Conservation (phyloP, 2,797 vertebrate genomes). For the Sebastes nivosus region DNA sequence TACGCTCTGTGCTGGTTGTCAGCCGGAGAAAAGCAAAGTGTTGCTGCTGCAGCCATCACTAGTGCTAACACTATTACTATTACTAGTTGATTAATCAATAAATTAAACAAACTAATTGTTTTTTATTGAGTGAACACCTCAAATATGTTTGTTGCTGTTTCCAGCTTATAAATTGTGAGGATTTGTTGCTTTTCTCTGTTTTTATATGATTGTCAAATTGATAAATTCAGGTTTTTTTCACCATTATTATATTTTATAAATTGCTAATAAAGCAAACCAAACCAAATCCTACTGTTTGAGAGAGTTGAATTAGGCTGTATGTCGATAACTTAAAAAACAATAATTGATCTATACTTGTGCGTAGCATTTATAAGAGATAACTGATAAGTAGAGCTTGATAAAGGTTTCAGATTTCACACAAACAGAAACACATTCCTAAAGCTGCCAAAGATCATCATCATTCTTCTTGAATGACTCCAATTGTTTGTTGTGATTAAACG, state of each 20-base stretch:
- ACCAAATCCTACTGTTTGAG: not conserved
- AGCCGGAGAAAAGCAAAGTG: slow-evolving; percentile 7
- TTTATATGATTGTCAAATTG: not conserved
- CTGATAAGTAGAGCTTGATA: not conserved
- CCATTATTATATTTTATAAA: not conserved
- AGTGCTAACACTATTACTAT: not conserved
- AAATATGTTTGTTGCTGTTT: not conserved
- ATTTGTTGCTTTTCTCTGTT: not conserved
- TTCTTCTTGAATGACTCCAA: slow-evolving; percentile 37
- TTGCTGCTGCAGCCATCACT: not conserved
- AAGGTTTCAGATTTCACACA: slow-evolving; percentile 11
- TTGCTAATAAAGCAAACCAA: not conserved
- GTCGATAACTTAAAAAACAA: not conserved
- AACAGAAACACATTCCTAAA: slow-evolving; percentile 27
- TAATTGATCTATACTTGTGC: not conserved
- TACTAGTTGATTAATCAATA: not conserved
- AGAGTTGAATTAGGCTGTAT: not conserved
- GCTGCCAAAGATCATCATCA: slow-evolving; percentile 21
- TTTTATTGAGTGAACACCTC: not conserved
- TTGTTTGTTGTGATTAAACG: slow-evolving; percentile 72
- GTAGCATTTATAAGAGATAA: not conserved
- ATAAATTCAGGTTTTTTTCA: not conserved
- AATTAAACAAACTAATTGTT: not conserved
- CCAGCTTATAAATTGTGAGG: not conserved
- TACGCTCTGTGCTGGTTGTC: slow-evolving; percentile 7